A percentile compares a stretch with the other conserved stretches of the same genome.
Evolutionary conservation across 2,797 vertebrate species (phyloP).

Genomic region (Lepilemur ruficaudatus): DNA sequence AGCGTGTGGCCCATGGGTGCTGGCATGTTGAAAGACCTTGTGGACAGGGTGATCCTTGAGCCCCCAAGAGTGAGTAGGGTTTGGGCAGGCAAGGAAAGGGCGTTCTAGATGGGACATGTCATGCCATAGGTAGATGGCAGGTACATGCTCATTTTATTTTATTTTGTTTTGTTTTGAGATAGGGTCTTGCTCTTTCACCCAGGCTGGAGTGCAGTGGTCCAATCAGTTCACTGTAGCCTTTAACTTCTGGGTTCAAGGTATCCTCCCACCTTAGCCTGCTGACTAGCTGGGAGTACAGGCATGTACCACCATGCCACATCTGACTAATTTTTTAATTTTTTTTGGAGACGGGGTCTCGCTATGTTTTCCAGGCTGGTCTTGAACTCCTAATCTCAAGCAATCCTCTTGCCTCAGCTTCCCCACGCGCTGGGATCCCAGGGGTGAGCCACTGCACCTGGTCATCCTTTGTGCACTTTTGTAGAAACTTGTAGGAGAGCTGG

Average conservation of each 20-base stretch:
- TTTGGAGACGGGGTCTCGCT: background rate
- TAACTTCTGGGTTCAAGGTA: background rate
- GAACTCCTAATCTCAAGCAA: background rate
- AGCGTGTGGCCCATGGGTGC: rapidly evolving
- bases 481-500: background rate
- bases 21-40: background rate
- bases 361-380: background rate
- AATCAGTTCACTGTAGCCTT: background rate
- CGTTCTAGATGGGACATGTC: background rate
- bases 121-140: background rate
- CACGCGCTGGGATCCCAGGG: background rate
- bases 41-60: background rate
- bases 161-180: too few species aligned
- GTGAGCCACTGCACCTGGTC: background rate
- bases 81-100: background rate
- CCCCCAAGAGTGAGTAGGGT: background rate
- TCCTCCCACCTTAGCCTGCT: background rate
- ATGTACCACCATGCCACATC: background rate
- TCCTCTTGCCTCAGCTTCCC: background rate
- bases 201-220: background rate
- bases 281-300: background rate
- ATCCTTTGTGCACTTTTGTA: background rate
- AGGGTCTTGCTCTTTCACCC: too few species aligned
- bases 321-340: background rate
- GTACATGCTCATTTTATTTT: background rate